Conservation (phyloP, 2,888 invertebrate species). For the Notodonta dromedarius region DNA sequence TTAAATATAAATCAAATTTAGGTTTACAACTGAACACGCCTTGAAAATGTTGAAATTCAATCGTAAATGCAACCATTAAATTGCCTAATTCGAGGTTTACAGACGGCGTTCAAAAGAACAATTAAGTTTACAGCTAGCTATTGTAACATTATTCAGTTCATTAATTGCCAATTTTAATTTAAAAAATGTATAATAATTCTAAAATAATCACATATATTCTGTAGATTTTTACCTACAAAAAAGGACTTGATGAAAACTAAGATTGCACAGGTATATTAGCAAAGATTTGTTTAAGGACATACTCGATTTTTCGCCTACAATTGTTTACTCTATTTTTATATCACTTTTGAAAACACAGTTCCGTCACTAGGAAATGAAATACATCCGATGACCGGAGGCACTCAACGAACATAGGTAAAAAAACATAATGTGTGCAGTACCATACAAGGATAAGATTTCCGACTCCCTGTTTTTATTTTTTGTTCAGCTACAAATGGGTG, state of each 20-base stretch:
- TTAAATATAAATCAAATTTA: conserved; percentile 27
- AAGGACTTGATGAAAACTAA: too few species aligned
- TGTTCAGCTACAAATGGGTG: background rate
- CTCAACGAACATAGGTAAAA: background rate
- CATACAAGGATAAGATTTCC: background rate
- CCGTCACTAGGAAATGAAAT: background rate
- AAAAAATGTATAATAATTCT: too few species aligned
- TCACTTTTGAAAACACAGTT: too few species aligned
- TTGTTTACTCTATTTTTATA: too few species aligned
- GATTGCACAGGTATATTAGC: too few species aligned
- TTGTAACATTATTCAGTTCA: background rate
- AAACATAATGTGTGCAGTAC: background rate
- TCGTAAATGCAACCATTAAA: conserved; percentile 29
- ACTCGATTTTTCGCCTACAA: too few species aligned
- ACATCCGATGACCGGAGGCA: background rate
- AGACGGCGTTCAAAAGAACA: background rate
- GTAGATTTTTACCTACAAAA: too few species aligned
- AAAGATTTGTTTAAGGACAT: too few species aligned
- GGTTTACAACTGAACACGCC: conserved; percentile 22
- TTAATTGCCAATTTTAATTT: background rate
- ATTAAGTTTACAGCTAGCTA: background rate
- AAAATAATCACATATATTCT: too few species aligned
- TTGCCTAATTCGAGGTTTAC: background rate
- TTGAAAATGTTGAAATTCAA: conserved; percentile 27
- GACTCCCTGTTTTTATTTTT: background rate